A percentile compares a stretch with the other conserved stretches of the same genome.
These are phyloP conservation scores for Scrobipalpa atriplicella DNA, from an alignment of 2,888 invertebrate genomes.

Conservation along the genomic window DNA sequence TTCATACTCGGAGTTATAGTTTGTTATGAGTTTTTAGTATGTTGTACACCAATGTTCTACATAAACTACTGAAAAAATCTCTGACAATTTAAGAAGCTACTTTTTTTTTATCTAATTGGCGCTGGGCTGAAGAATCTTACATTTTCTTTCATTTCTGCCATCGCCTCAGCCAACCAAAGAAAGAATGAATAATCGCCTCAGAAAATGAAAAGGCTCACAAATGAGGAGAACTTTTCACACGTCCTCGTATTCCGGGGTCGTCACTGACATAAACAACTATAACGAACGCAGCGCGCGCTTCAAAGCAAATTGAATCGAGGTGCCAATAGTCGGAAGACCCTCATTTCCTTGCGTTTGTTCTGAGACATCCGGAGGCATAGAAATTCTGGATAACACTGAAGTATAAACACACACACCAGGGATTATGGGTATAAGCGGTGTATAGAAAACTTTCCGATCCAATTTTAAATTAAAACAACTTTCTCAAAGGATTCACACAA, in stretches of 20 bases:
- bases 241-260: constrained; percentile 25
- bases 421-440: background rate
- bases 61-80: too few relatives aligned
- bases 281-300: constrained; percentile 49
- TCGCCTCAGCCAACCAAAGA: background rate
- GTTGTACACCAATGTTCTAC: too few relatives aligned
- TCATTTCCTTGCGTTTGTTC: constrained; percentile 78
- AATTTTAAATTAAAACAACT: too few relatives aligned
- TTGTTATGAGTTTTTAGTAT: too few relatives aligned
- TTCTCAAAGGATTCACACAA: too few relatives aligned
- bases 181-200: constrained; percentile 9
- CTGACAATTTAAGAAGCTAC: too few relatives aligned
- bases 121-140: too few relatives aligned
- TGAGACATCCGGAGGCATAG: constrained; percentile 64
- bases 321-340: constrained; percentile 74
- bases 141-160: background rate
- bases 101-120: too few relatives aligned
- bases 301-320: constrained; percentile 73
- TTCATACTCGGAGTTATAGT: too few relatives aligned
- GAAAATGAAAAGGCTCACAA: constrained; percentile 32
- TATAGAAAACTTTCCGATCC: background rate
- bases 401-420: background rate
- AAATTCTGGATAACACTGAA: constrained; percentile 16
- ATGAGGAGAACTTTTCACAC: constrained; percentile 31
- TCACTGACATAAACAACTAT: constrained; percentile 44